Base-by-base conservation (phyloP, 2,113 vertebrate genomes). In the Oreochromis niloticus region DNA sequence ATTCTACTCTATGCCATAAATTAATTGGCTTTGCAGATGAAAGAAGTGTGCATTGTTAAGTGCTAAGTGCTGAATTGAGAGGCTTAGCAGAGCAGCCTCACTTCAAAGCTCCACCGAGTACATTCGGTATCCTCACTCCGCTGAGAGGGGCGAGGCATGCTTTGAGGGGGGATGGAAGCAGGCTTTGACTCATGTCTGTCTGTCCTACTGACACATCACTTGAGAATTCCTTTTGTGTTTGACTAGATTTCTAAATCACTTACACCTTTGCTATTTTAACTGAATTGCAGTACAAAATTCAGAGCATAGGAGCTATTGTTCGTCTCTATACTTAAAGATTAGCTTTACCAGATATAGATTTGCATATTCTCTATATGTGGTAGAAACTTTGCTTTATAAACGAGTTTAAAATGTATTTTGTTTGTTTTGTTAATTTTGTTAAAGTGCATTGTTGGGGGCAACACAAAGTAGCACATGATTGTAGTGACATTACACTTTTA, bases 71-170 rank as follows among this genome's bases (percentile, higher is more conserved):
- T 81, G 86, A 87, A 94, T 83, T 41, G 89, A 94, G 89, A 86
- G 83, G 88, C 87, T 92, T 79, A 89, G 79, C 2, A 30, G 79
- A 84, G 86, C 85, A 14, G 89, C 84, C n/a, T 86, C 78, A 93
- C 93, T 93, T 96, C 91, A 95, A 95, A 95, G 93, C 85, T 66
- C 56, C 54, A 36, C 57, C 87, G 89, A 90, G 91, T 91, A 89
- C 19, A 52, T 16, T 7, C 52, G 88, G 87, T 54, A 75, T 91
- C 89, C 91, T 85, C 34, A 3, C 61, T 79, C 68, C 52, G 34
- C 55, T 54, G 66, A 90, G 41, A 78, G 41, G 48, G 75, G 32
- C 9, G 1, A 12, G 36, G 75, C 12, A 24, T 59, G 41, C 39
- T 41, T 12, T 30, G 48, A 11, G 56, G 41, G 61, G 7, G 32